Conservation (phyloP, 2,113 vertebrate genomes). For the Maccullochella peelii region DNA sequence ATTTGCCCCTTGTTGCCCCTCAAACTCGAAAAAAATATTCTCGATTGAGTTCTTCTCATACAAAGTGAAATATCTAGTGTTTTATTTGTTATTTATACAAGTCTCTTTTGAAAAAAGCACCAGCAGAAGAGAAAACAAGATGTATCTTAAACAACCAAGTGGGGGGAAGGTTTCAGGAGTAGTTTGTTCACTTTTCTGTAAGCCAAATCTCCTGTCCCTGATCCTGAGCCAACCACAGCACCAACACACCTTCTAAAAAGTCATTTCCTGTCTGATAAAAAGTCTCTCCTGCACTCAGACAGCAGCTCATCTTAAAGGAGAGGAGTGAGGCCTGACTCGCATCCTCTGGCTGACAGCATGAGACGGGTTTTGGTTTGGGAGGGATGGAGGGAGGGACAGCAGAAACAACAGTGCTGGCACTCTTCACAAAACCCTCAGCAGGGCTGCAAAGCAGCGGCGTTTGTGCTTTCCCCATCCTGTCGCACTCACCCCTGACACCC, state of each 20-base stretch:
- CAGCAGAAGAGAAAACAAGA: not conserved
- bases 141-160: conserved; percentile 9
- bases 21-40: not conserved
- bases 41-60: not conserved
- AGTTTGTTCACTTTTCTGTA: conserved; percentile 30
- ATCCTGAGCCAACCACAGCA: conserved; percentile 31
- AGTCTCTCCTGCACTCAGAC: conserved; percentile 17
- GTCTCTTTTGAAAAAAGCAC: not conserved
- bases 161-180: conserved; percentile 2
- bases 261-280: conserved; percentile 10
- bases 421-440: conserved; percentile 26
- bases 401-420: not conserved
- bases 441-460: conserved; percentile 19
- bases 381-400: not conserved
- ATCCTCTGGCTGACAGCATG: conserved; percentile 22
- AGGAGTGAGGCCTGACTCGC: conserved; percentile 14
- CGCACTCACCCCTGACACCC: not conserved
- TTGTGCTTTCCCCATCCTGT: conserved; percentile 22
- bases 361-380: conserved; percentile 17
- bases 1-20: conserved; percentile 21
- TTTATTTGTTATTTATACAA: conserved; percentile 20
- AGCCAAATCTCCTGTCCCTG: conserved; percentile 49
- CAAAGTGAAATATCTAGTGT: conserved; percentile 18
- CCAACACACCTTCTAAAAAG: conserved; percentile 36
- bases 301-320: conserved; percentile 21